Evolutionary conservation across 2,113 vertebrate genomes (phyloP), one percentile per base, ranked within the genome.

Genomic region (Hippocampus barbouri): DNA sequence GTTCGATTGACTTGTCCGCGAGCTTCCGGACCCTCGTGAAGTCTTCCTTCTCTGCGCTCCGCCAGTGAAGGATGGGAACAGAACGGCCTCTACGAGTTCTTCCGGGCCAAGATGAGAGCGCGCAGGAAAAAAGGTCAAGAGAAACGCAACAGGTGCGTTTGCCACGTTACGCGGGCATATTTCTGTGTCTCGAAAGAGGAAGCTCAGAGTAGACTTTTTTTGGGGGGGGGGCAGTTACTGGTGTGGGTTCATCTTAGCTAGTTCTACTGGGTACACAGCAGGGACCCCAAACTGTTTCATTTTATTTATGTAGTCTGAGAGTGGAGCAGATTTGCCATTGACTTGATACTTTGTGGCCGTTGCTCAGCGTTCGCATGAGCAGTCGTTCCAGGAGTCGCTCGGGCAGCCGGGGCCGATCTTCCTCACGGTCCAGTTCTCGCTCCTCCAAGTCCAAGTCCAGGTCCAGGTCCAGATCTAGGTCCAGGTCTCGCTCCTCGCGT

Each of bases 61-160:
- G 79, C 27, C 90, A 99, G 97, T 56, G 97, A 99, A 88, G 97
- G 97, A 73, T 99, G 97, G 97, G 97, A 99, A 85, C 97, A 99
- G 91, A 99, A 99, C 0, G 97, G 97, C 8, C 92, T 99, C 21
- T 99, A 99, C 0, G 97, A 99, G 79, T 99, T 98, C 87, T 98
- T 98, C 90, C 90, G 97, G 83, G 97, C 97, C 64, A 99, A 99
- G 87, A 98, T 99, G 96, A 93, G 97, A 76, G 97, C 97, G 0
- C 92, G 96, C 54, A 89, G 96, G 84, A 94, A 97, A 87, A 97
- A 97, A 80, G 97, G 95, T 3, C 97, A 97, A 71, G 96, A 98
- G 71, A 97, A 97, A 83, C 93, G 93, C 67, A 97, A 93, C 61
- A 98, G 96, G 97, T 98, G 57, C 89, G 88, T 51, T 65, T 21